Conservation (phyloP, 1,140 invertebrate genomes). For the Olivierus martensii region DNA sequence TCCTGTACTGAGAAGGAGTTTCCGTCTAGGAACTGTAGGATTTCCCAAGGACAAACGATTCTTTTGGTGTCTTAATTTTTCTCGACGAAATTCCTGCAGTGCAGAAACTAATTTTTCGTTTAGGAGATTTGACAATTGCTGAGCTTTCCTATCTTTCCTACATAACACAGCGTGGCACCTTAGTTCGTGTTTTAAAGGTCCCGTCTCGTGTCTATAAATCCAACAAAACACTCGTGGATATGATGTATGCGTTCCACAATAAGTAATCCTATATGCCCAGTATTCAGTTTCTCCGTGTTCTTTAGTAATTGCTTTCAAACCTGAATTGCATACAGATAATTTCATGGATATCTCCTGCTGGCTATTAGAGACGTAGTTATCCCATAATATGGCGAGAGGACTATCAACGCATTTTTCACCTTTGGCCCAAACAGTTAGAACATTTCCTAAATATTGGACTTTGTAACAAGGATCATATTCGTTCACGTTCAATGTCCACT, state of each 20-base stretch:
- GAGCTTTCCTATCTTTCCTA: constrained; percentile 40
- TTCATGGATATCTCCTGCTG: constrained; percentile 85
- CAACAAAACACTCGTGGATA: constrained; percentile 79
- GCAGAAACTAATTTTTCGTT: constrained; percentile 58
- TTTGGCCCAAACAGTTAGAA: constrained; percentile 94
- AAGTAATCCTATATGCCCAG: constrained; percentile 88
- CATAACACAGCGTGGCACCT: constrained; percentile 95
- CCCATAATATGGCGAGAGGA: constrained; percentile 85
- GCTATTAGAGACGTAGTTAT: constrained; percentile 58
- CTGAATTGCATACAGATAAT: constrained; percentile 38
- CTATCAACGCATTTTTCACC: constrained; percentile 64
- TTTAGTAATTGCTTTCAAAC: constrained; percentile 87
- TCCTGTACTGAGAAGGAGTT: constrained; percentile 47
- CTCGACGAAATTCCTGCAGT: constrained; percentile 81
- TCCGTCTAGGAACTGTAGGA: constrained; percentile 36
- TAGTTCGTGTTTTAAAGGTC: constrained; percentile 86
- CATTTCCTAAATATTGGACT: constrained; percentile 91
- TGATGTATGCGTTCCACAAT: constrained; percentile 62
- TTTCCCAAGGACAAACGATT: constrained; percentile 71
- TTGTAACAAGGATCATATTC: constrained; percentile 82
- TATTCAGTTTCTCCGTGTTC: constrained; percentile 96
- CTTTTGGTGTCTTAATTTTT: constrained; percentile 71
- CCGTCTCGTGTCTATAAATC: constrained; percentile 75
- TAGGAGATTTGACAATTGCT: constrained; percentile 53
- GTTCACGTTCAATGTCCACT: constrained; percentile 46